These are phyloP conservation scores for Lacerta viridis DNA, from an alignment of 2,797 vertebrate genomes.

Conservation along the genomic window DNA sequence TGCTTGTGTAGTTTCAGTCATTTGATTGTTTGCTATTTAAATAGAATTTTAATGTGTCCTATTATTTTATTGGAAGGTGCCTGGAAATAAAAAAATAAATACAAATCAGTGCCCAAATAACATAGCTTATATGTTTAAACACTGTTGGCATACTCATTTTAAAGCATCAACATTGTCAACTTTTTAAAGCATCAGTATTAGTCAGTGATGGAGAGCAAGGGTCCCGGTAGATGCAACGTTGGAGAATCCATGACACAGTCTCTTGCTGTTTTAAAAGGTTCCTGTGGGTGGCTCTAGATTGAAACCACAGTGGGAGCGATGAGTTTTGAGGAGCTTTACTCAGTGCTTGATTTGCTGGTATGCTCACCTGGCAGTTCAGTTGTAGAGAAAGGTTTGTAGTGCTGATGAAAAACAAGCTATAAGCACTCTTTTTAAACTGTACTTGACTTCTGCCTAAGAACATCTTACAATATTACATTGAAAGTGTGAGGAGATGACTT, in stretches of 20 bases:
- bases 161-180: neutral
- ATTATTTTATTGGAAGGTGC: neutral
- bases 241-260: neutral
- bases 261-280: neutral
- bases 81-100: neutral
- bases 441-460: neutral
- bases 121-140: neutral
- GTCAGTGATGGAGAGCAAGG: neutral
- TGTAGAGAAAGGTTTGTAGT: neutral
- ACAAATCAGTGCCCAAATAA: neutral
- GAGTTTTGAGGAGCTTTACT: neutral
- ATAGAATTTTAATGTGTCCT: neutral
- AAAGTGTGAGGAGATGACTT: neutral
- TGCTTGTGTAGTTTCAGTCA: neutral
- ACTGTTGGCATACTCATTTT: neutral
- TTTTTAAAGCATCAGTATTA: neutral
- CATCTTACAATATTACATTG: neutral
- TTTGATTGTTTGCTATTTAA: neutral
- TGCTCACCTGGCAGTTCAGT: neutral
- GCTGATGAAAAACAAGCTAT: neutral
- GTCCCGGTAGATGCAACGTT: neutral
- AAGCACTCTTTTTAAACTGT: neutral
- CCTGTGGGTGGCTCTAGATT: too few species aligned
- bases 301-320: neutral
- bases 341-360: neutral